Evolutionary conservation across 2,113 vertebrate genomes (phyloP), one percentile per base, ranked within the genome.

Genomic region (Syrrhaptes paradoxus): DNA sequence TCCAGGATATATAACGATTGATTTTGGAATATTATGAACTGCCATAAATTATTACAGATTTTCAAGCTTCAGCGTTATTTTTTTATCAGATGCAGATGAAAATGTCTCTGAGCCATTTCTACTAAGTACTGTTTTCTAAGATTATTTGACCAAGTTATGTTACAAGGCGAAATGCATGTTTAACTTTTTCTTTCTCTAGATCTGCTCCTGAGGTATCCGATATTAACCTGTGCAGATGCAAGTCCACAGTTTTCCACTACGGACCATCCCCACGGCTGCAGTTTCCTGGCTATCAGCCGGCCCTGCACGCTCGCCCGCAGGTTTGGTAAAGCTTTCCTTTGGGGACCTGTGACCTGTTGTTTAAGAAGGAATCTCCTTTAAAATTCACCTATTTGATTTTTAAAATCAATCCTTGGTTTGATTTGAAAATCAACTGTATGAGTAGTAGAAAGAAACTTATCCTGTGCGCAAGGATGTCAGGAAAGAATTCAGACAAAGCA

Each of bases 201-300:
- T 49, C 17, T 20, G 13, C 4, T 72, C 24, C 52, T 22, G 28
- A 31, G 10, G 32, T 34, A n/a, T 52, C n/a, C 46, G 51, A 12
- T 22, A 24, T 61, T 51, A 31, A 10, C 17, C 32, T 12, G 20
- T 17, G 34, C n/a, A 51, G 48, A 11, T 36, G 17, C 13, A 34
- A 5, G 41, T 74, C 48, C 66, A 77, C 54, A 48, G 0, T 29
- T 19, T 75, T 66, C 36, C 21, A 8, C 24, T 36, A 10, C 0
- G 28, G 43, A 19, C 32, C 36, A 32, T 13, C 20, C 10, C 31
- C 31, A 22, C 5, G 17, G 32, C 34, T 63, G 45, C 22, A 8
- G 1, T 52, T 38, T 38, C 49, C 54, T 38, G 10, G 13, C 10
- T 59, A 2, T 38, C 22, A 15, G 22, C 18, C 1, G 0, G 19